phyloP scores from a whole-genome alignment of 2,888 invertebrate genomes.

The Arge pagana region DNA sequence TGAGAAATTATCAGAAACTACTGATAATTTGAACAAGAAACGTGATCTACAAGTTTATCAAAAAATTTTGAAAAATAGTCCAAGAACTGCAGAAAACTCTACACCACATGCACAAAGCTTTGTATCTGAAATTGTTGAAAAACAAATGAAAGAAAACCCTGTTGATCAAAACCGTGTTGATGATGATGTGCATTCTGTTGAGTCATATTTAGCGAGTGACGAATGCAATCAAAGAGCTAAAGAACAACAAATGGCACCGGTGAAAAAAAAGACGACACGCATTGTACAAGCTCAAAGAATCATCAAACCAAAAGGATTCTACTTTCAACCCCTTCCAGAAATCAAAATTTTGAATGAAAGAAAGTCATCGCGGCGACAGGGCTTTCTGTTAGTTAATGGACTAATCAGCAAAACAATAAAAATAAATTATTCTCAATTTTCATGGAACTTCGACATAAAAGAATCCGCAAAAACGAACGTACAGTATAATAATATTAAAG shows the following conservation, averaged over 20 bases:
- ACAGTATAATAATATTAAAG: neutral
- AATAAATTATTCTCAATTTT: slow-evolving; percentile 1
- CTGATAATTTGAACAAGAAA: neutral
- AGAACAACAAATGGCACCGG: too few relatives aligned
- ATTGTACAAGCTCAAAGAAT: neutral
- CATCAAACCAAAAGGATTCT: slow-evolving; percentile 1
- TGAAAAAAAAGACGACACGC: too few relatives aligned
- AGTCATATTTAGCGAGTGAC: too few relatives aligned
- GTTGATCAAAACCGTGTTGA: too few relatives aligned
- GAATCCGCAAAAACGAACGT: neutral
- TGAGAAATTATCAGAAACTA: neutral
- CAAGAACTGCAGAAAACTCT: neutral
- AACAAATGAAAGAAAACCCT: neutral
- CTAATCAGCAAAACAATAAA: neutral
- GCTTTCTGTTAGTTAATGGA: slow-evolving; percentile 6
- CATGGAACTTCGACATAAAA: neutral
- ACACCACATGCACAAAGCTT: neutral
- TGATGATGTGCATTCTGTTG: too few relatives aligned
- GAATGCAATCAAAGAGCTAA: too few relatives aligned
- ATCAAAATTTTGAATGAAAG: slow-evolving; percentile 1
- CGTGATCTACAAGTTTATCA: neutral
- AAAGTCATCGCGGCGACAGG: neutral
- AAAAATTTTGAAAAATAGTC: neutral
- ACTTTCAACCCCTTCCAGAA: slow-evolving; percentile 7
- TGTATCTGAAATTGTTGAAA: neutral